Conservation (phyloP, 2,113 vertebrate species). For the Poicephalus meyeri region DNA sequence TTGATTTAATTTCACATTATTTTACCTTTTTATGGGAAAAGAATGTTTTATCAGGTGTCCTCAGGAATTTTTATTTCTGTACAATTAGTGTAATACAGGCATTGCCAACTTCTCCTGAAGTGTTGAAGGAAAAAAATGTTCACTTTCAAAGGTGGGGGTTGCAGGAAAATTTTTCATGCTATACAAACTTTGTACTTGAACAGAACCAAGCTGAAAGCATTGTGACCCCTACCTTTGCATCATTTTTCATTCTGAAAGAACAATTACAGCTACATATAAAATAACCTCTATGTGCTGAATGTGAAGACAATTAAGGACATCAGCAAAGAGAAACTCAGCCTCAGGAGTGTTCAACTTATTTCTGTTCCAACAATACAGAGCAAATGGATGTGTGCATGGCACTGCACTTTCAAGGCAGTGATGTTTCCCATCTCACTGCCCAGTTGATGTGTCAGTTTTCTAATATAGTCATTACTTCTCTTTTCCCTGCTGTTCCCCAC, state of each 20-base stretch:
- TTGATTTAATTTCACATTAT: constrained; percentile 9
- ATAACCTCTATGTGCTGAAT: not conserved
- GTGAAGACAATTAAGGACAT: not conserved
- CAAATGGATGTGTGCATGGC: not conserved
- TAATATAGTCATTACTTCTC: not conserved
- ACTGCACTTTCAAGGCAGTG: not conserved
- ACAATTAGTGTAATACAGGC: not conserved
- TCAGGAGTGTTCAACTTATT: not conserved
- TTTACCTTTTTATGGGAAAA: not conserved
- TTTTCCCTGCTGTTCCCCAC: not conserved
- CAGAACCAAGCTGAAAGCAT: not conserved
- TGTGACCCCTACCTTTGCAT: not conserved
- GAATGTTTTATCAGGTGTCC: constrained; percentile 42
- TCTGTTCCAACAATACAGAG: not conserved
- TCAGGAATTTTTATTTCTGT: not conserved
- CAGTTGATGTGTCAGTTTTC: not conserved
- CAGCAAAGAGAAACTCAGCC: not conserved
- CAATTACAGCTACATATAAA: not conserved
- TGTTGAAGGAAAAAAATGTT: not conserved
- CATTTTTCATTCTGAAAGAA: not conserved
- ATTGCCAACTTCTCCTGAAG: not conserved
- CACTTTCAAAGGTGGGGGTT: not conserved
- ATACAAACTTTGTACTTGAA: not conserved
- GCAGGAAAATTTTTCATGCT: not conserved
- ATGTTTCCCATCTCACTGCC: not conserved